Percentiles rank a stretch among this genome's conserved stretches.
These are phyloP conservation scores for Podilymbus podiceps DNA, from an alignment of 2,113 vertebrate species.

Conservation along the genomic window DNA sequence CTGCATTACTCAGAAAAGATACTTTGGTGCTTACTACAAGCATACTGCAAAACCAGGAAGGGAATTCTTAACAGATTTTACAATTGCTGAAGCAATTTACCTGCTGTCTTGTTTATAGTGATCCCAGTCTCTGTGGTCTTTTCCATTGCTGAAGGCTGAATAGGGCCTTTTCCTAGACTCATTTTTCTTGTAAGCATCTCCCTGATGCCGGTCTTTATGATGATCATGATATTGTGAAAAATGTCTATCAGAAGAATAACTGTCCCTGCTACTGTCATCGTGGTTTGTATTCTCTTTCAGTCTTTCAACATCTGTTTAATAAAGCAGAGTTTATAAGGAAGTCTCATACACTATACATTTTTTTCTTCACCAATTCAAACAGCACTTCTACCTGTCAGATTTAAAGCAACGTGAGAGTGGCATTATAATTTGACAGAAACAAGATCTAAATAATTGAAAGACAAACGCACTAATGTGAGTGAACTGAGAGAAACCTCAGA, in stretches of 20 bases:
- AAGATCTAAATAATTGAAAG: neutral
- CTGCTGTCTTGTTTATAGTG: constrained; percentile 90
- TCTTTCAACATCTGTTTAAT: constrained; percentile 85
- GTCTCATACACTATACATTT: too few relatives aligned
- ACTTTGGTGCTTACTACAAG: neutral
- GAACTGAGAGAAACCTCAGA: neutral
- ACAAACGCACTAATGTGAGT: neutral
- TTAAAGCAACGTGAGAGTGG: neutral
- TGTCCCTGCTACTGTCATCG: constrained; percentile 96
- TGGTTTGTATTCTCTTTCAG: constrained; percentile 90
- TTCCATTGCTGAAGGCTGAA: constrained; percentile 93
- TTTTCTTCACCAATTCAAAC: neutral
- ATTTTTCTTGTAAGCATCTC: constrained; percentile 85
- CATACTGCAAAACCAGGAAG: neutral
- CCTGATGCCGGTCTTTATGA: constrained; percentile 86
- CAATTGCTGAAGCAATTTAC: constrained; percentile 15
- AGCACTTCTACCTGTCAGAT: neutral
- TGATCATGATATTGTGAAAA: constrained; percentile 84
- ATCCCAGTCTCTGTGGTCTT: constrained; percentile 94
- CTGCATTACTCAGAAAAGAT: neutral
- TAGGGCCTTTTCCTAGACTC: constrained; percentile 90
- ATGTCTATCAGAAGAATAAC: constrained; percentile 93
- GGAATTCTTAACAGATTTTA: neutral
- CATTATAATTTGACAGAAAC: neutral
- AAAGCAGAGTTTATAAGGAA: neutral